Evolutionary conservation across 2,113 vertebrate genomes (phyloP).

Genomic region (Actenoides hombroni): DNA sequence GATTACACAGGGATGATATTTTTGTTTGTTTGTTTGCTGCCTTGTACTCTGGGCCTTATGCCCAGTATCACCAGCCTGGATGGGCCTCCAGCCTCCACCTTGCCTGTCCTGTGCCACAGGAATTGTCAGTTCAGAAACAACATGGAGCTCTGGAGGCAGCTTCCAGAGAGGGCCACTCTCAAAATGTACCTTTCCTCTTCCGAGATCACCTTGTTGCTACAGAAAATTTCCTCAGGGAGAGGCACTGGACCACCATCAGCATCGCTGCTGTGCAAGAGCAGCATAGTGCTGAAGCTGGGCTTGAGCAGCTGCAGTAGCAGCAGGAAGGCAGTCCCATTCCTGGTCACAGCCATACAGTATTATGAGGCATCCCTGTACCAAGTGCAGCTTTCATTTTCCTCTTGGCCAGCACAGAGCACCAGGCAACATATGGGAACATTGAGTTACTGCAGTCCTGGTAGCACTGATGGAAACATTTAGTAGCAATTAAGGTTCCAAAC

Average conservation of each 20-base stretch:
- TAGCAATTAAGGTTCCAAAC: not conserved
- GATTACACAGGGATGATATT: not conserved
- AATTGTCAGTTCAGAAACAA: not conserved
- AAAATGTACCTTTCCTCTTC: not conserved
- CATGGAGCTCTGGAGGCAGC: not conserved
- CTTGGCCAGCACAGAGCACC: not conserved
- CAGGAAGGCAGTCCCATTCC: not conserved
- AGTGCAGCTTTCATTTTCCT: not conserved
- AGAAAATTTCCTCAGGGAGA: not conserved
- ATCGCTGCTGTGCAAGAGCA: not conserved
- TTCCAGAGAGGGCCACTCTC: not conserved
- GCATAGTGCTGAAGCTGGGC: accelerated
- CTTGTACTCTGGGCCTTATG: accelerated
- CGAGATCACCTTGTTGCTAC: not conserved
- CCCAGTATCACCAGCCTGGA: not conserved
- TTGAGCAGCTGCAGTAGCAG: not conserved
- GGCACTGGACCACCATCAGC: too few relatives aligned
- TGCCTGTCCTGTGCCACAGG: not conserved
- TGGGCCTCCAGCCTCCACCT: accelerated
- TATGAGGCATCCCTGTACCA: not conserved
- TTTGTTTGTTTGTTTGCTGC: not conserved
- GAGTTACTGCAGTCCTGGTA: not conserved
- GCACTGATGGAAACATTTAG: not conserved
- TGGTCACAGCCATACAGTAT: not conserved
- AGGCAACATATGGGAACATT: accelerated